Conservation (phyloP, 2,797 vertebrate species). For the Poeciliopsis gracilis region DNA sequence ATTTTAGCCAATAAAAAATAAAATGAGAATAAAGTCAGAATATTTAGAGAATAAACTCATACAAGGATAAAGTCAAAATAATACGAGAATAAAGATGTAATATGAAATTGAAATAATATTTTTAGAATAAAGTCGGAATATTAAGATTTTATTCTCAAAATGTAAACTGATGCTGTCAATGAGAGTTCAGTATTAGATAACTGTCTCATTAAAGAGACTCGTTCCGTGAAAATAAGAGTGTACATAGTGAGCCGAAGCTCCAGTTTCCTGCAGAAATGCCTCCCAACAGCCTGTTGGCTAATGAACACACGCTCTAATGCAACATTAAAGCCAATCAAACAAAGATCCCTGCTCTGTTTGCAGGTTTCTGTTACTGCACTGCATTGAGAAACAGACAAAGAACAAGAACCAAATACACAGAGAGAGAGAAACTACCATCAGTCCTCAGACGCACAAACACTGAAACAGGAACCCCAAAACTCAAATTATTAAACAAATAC, state of each 20-base stretch:
- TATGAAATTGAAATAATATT: no score
- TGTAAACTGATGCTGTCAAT: background rate
- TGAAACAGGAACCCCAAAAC: background rate
- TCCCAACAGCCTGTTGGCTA: background rate
- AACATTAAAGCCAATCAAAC: constrained; percentile 49
- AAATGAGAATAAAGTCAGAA: no score
- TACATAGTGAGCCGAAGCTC: constrained; percentile 5
- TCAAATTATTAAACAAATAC: background rate
- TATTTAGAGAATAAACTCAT: no score
- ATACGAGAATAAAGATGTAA: no score
- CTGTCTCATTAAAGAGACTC: background rate
- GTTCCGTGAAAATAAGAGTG: background rate
- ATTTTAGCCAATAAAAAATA: no score
- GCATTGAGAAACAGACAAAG: constrained; percentile 28
- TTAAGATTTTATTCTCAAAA: background rate
- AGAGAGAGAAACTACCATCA: background rate
- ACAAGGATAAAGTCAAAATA: no score
- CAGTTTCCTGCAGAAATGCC: background rate
- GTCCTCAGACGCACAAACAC: background rate
- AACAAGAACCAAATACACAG: constrained; percentile 9
- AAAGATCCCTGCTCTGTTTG: constrained; percentile 36
- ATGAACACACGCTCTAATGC: constrained; percentile 31
- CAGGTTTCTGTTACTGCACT: constrained; percentile 59
- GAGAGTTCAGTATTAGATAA: background rate
- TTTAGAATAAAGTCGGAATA: no score